Base-by-base conservation (phyloP, 2,888 invertebrate species). In the Polyommatus iphigenia region DNA sequence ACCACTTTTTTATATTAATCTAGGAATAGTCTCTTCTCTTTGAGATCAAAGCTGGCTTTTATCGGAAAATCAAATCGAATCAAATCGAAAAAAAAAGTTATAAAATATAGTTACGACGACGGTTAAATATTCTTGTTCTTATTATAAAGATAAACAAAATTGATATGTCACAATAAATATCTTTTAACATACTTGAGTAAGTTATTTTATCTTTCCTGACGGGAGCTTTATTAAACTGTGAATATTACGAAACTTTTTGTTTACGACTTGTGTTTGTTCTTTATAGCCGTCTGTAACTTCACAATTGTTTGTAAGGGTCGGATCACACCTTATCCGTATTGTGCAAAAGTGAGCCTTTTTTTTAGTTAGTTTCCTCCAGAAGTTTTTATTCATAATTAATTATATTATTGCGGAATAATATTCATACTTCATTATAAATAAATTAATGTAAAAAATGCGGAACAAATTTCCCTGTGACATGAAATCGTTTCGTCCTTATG, bases 171-270 rank as follows among this genome's bases (percentile, higher is more conserved):
- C 8, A 20, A 62, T 10, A 24, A 62, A 10, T 10, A 62, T 2
- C 50, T 24, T 10, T n/a, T 59, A 59, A 62, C 24, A 62, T 62
- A 24, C 62, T 62, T 24, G 24, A 4, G 62, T 62, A 62, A 62
- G 24, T 13, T 62, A 20, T 13, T 62, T 24, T 62, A 24, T 62
- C 24, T 62, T 24, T 62, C 13, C 24, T 62, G 4, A 13, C 13
- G 24, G 59, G 24, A 62, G 24, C 62, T 62, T 62, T 62, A 62
- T 62, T 62, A 62, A 62, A 62, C 62, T 13, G 62, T 62, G 62
- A 24, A 62, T 62, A 62, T 62, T 62, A 62, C 13, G 24, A 62
- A 62, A 62, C 62, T 62, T 62, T 62, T 62, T 62, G 24, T 62
- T 62, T 62, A 24, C 62, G 24, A 20, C 62, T 62, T 62, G 54